Conservation (phyloP, 1,140 invertebrate genomes). For the Lepeophtheirus salmonis region DNA sequence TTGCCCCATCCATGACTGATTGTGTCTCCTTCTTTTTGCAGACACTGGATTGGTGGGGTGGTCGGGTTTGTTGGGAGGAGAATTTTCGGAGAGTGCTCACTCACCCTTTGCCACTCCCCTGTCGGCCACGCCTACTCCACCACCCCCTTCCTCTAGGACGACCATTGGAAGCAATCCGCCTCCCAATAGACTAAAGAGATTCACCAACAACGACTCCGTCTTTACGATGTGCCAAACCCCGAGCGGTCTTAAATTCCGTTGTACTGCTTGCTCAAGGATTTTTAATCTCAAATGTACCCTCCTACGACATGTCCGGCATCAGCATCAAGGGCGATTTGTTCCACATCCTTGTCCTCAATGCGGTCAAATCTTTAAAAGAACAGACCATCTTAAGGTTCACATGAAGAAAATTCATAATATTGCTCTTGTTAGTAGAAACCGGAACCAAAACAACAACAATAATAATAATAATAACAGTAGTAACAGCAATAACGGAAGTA, state of each 20-base stretch:
- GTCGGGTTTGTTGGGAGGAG: slow-evolving; percentile 11
- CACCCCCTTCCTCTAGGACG: neutral
- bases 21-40: slow-evolving; percentile 17
- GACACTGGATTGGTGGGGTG: slow-evolving; percentile 17
- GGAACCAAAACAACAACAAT: neutral
- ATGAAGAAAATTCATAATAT: slow-evolving; percentile 18
- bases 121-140: neutral
- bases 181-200: slow-evolving; percentile 13
- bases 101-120: neutral
- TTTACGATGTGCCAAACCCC: slow-evolving; percentile 15
- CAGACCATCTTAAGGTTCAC: slow-evolving; percentile 18
- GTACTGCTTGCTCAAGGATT: slow-evolving; percentile 2
- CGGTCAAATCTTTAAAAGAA: slow-evolving; percentile 17
- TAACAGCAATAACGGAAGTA: neutral
- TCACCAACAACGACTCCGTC: slow-evolving; percentile 11
- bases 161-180: slow-evolving; percentile 3
- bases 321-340: slow-evolving; percentile 15
- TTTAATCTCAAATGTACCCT: slow-evolving; percentile 19
- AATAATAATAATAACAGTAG: neutral
- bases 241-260: slow-evolving; percentile 11
- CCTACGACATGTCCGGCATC: slow-evolving; percentile 16
- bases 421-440: neutral
- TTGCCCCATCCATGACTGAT: neutral
- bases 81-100: slow-evolving; percentile 13
- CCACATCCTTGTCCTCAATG: slow-evolving; percentile 15